Conservation (phyloP, 2,113 vertebrate genomes). For the Chelonoidis abingdonii region DNA sequence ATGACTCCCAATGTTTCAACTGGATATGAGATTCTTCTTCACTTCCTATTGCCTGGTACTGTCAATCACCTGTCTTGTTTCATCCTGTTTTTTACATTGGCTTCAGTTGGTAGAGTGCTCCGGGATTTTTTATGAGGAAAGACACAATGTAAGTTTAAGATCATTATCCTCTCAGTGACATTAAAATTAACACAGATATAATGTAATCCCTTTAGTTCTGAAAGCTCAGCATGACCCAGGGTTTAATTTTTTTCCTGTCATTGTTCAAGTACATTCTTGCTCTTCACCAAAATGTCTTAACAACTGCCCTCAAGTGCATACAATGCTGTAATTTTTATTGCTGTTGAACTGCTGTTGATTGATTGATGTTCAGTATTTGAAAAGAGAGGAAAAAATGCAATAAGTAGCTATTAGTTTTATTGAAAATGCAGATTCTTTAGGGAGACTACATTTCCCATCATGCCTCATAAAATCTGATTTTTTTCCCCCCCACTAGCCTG, state of each 20-base stretch:
- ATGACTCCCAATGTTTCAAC: not conserved
- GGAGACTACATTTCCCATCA: not conserved
- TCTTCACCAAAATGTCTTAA: not conserved
- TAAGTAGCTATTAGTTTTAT: not conserved
- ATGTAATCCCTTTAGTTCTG: not conserved
- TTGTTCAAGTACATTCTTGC: not conserved
- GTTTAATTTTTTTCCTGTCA: constrained; percentile 1
- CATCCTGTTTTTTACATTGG: not conserved
- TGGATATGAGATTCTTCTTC: not conserved
- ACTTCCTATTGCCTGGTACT: not conserved
- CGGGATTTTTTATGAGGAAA: not conserved
- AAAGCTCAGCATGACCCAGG: not conserved
- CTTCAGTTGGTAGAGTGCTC: not conserved
- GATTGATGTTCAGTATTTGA: not conserved
- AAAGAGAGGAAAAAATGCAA: not conserved
- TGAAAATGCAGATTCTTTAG: not conserved
- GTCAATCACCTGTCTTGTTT: not conserved
- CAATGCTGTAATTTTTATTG: not conserved
- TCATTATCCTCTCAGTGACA: not conserved
- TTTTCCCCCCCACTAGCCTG: constrained; percentile 18
- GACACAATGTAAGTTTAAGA: not conserved
- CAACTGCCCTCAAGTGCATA: not conserved
- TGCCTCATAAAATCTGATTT: not conserved
- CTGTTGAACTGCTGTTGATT: not conserved
- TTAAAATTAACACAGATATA: not conserved